Evolutionary conservation across 2,113 vertebrate species (phyloP), one percentile per base, ranked within the genome.

Genomic region (Neogale vison): DNA sequence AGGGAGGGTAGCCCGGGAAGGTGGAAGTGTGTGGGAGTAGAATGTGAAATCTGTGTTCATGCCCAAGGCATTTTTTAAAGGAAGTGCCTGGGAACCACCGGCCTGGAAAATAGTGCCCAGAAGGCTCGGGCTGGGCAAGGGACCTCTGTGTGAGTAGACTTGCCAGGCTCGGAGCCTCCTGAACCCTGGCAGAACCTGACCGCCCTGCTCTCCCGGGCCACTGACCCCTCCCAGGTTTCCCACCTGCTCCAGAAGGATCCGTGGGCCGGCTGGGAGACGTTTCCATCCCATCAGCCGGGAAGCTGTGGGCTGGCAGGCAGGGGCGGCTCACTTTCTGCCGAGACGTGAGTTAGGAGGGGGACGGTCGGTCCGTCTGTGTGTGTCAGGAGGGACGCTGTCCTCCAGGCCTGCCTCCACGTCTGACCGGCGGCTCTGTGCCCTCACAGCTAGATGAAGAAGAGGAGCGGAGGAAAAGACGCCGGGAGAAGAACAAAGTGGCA

Each of bases 401-500:
- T 9, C 67, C 61, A 55, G 45, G 45, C 39, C 45, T 9, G 84
- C 42, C 65, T 5, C 36, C 0, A 1, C 29, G 36, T 94, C 91
- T 98, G 12, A 97, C 77, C 71, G 0, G 29, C 61, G 92, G 96
- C 93, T 97, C 67, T 97, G 47, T 93, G 93, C 90, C 88, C 1
- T 88, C 98, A 94, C 98, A 99, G 99, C 99, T 99, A 98, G 99
- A 99, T 0, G 99, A 99, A 98, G 99, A 99, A 96, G 99, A 99
- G 63, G 99, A 99, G 61, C 98, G 99, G 82, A 99, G 99, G 99
- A 99, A 99, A 99, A 99, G 99, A 95, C 99, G 99, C 96, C 98
- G 99, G 86, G 99, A 99, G 98, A 99, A 99, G 98, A 99, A 99
- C 99, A 99, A 99, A 98, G 99, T 99, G 24, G 99, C 99, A 6